phyloP scores from a whole-genome alignment of 2,888 invertebrate genomes.

The Pseudanteris insignis region DNA sequence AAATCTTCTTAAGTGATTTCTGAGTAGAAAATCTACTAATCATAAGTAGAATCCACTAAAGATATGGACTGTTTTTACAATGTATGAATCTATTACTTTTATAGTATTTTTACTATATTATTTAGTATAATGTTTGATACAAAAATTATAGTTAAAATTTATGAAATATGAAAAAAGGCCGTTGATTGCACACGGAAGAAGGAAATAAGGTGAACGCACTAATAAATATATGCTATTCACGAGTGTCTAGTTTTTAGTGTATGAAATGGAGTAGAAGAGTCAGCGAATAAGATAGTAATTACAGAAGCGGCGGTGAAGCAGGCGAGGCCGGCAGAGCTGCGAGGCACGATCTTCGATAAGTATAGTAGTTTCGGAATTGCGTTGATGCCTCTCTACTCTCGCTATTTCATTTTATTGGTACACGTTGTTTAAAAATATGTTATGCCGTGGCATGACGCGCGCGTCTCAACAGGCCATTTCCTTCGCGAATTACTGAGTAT shows the following conservation, averaged over 20 bases:
- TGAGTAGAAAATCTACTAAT: too few species aligned
- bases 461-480: constrained; percentile 44
- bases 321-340: constrained; percentile 59
- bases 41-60: too few species aligned
- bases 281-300: constrained; percentile 61
- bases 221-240: constrained; percentile 18
- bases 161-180: too few species aligned
- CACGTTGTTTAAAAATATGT: constrained; percentile 60
- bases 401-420: constrained; percentile 64
- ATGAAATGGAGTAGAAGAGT: constrained; percentile 49
- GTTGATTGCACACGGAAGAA: too few species aligned
- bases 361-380: constrained; percentile 65
- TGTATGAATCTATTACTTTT: too few species aligned
- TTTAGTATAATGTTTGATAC: too few species aligned
- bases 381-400: constrained; percentile 60
- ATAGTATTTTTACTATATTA: too few species aligned
- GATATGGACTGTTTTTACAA: too few species aligned
- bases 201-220: constrained; percentile 20
- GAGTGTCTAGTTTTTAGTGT: constrained; percentile 44
- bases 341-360: constrained; percentile 65
- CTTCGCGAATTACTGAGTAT: constrained; percentile 30
- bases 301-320: constrained; percentile 62
- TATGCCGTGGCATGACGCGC: constrained; percentile 43
- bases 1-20: too few species aligned
- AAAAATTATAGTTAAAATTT: too few species aligned